These are phyloP conservation scores for Erebia palarica DNA, from an alignment of 2,888 invertebrate species.

Conservation along the genomic window DNA sequence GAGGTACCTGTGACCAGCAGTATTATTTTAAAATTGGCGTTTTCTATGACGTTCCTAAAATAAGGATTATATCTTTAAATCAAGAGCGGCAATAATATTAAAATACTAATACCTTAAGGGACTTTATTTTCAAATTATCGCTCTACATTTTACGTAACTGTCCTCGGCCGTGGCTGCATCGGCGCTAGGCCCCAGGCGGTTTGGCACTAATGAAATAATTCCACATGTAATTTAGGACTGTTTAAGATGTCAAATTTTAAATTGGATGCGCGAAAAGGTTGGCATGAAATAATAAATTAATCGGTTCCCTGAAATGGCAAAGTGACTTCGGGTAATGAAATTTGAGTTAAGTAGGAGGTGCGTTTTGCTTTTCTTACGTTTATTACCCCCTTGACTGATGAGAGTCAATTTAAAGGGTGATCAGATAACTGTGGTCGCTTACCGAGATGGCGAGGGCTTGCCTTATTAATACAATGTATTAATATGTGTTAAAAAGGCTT, in stretches of 20 bases:
- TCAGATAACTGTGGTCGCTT: constrained; percentile 30
- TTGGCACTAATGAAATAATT: constrained; percentile 78
- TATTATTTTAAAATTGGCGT: no score
- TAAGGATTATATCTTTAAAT: no score
- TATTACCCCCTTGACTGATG: constrained; percentile 45
- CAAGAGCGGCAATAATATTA: no score
- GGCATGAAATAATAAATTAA: constrained; percentile 77
- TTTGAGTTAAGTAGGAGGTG: constrained; percentile 51
- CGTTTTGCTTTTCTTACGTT: constrained; percentile 42
- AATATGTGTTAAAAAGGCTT: no score
- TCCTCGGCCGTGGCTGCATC: constrained; percentile 37
- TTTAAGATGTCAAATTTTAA: constrained; percentile 82
- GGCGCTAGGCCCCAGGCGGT: constrained; percentile 57
- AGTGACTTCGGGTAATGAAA: constrained; percentile 66
- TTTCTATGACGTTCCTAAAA: no score
- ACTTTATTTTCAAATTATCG: no score
- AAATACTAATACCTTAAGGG: no score
- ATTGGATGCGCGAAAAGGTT: constrained; percentile 80
- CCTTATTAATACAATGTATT: constrained; percentile 23
- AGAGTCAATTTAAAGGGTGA: constrained; percentile 40
- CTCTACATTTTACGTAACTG: neutral
- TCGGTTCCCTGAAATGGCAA: constrained; percentile 71
- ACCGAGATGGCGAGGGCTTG: constrained; percentile 24
- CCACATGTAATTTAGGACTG: constrained; percentile 79
- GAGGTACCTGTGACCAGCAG: no score